A percentile compares a stretch with the other conserved stretches of the same genome.
Evolutionary conservation across 2,113 vertebrate species (phyloP).

Genomic region (Microcebus tavaratra): DNA sequence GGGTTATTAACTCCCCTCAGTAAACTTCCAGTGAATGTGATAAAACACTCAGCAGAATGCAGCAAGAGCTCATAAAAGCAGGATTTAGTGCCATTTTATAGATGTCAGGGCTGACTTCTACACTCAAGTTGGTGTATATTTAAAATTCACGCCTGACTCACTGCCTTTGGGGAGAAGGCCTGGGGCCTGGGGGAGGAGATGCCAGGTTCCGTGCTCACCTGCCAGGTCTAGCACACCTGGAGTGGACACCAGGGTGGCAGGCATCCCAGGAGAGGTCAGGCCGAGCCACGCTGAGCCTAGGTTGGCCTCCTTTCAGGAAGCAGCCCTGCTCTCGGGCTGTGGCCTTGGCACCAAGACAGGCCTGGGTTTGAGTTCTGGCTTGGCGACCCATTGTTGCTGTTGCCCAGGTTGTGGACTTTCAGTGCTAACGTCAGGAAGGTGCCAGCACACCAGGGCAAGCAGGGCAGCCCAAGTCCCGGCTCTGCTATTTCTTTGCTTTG

Average conservation of each 20-base stretch:
- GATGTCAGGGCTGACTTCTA: constrained; percentile 58
- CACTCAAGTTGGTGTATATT: neutral
- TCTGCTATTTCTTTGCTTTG: neutral
- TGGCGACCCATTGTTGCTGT: neutral
- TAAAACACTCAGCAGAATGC: constrained; percentile 68
- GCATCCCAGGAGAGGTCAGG: neutral
- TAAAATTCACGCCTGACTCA: constrained; percentile 39
- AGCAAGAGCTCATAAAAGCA: constrained; percentile 74
- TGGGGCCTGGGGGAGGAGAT: neutral
- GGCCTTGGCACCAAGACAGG: neutral
- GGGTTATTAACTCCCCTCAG: constrained; percentile 72
- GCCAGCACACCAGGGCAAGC: neutral
- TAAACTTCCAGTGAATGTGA: constrained; percentile 65
- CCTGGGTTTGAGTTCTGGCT: neutral
- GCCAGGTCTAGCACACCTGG: neutral
- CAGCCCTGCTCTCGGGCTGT: neutral
- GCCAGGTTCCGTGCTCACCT: neutral
- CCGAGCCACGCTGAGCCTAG: neutral
- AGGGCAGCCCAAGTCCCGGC: neutral
- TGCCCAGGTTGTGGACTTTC: neutral
- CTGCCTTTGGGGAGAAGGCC: constrained; percentile 20
- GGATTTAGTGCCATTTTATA: constrained; percentile 77
- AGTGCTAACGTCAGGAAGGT: neutral
- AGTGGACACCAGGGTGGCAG: neutral
- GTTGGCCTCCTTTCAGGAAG: neutral